Conservation (phyloP, 1,140 invertebrate species). For the Brachionus asplanchnoidis region DNA sequence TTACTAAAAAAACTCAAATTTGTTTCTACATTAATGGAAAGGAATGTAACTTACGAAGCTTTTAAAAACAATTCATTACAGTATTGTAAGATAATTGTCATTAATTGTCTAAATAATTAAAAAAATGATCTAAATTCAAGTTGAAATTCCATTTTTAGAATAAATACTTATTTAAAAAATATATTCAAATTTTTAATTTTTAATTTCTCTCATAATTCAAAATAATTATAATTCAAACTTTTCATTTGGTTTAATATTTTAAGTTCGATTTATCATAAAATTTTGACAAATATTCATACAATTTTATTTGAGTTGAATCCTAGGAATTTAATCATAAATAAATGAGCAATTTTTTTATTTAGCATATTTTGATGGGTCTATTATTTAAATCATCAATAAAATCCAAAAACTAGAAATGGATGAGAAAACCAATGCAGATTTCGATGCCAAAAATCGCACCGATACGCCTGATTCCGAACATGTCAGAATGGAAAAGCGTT, state of each 20-base stretch:
- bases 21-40: background rate
- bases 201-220: background rate
- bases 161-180: background rate
- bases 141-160: background rate
- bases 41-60: background rate
- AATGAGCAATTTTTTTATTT: background rate
- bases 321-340: background rate
- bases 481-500: background rate
- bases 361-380: background rate
- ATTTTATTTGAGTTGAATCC: background rate
- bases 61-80: background rate
- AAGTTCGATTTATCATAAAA: background rate
- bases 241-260: background rate
- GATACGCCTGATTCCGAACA: background rate
- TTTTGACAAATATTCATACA: background rate
- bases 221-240: background rate
- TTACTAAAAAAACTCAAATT: background rate
- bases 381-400: background rate
- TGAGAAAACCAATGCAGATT: background rate
- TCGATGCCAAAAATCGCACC: background rate
- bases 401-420: background rate
- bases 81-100: background rate
- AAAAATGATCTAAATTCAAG: background rate
- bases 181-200: background rate
- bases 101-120: background rate